Conservation (phyloP, 2,113 vertebrate genomes). For the Tragulus kanchil region DNA sequence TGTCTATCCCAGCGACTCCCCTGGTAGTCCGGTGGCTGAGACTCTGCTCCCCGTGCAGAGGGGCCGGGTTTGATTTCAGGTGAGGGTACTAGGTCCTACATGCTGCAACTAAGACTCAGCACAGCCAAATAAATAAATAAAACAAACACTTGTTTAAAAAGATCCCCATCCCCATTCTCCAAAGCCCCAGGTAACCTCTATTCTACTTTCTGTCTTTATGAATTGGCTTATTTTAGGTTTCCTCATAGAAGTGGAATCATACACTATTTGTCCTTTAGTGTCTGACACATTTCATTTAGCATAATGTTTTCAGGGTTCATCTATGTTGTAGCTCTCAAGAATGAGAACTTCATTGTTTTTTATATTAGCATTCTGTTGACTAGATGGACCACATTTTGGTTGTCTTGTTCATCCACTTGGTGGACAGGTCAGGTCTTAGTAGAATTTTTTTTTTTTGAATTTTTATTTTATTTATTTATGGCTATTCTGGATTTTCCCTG, state of each 20-base stretch:
- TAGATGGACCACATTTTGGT: neutral
- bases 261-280: neutral
- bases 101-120: neutral
- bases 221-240: neutral
- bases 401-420: neutral
- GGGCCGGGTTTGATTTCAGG: neutral
- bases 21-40: neutral
- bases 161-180: neutral
- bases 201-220: neutral
- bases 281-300: neutral
- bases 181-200: neutral
- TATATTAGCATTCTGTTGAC: neutral
- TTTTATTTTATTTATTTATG: too few species aligned
- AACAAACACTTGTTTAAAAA: fast-evolving
- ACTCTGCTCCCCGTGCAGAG: neutral
- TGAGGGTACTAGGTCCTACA: neutral
- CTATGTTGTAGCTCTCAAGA: neutral
- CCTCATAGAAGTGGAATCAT: neutral
- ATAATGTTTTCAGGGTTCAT: neutral
- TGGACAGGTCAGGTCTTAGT: neutral
- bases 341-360: neutral
- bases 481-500: too few species aligned
- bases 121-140: neutral
- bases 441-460: neutral
- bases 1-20: neutral